Base-by-base conservation (phyloP, 2,888 invertebrate species). In the Lasioglossum vierecki region DNA sequence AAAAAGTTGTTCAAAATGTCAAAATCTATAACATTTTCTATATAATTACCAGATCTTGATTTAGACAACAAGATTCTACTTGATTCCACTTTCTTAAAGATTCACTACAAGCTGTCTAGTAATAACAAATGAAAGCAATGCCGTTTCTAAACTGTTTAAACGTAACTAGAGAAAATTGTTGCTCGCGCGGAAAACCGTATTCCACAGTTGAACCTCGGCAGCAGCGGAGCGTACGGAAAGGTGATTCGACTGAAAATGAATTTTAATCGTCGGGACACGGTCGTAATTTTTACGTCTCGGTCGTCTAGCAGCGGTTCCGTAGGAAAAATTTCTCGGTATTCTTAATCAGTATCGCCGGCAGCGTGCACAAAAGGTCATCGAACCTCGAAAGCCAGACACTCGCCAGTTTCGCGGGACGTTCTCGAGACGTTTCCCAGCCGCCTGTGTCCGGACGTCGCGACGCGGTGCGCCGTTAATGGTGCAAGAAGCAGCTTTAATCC, bases 401-500 rank as follows among this genome's bases (percentile, higher is more conserved):
- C 66, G 66, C 35, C 35, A 35, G 66, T 22, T 22, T 35, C 18
- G 66, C 66, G 18, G 66, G 18, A 66, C 35, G 66, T 26, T 66
- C 35, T 66, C 66, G 66, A 18, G 60, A 15, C 13, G 60, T 60
- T 26, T 26, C 60, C 26, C 30, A 15, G 35, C 66, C 18, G 66
- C 3, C 9, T 18, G 22, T 8, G 30, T 18, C 18, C 8, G 18
- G 41, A 41, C 70, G 44, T 70, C 44, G 39, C 70, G 41, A 71
- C 13, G 46, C 26, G 71, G 63, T 13, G 30, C 44, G 22, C 26
- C 35, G 2, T 68, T 68, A 26, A 41, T 39, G 63, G 22, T 4
- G 39, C 9, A 79, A 76, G 68, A 63, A 76, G 53, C 70, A 35
- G 6, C 15, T 68, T 79, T 77, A 72, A 60, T 83, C 83, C 68